These are phyloP conservation scores for Ochlodes sylvanus DNA, from an alignment of 2,888 invertebrate genomes.

Conservation along the genomic window DNA sequence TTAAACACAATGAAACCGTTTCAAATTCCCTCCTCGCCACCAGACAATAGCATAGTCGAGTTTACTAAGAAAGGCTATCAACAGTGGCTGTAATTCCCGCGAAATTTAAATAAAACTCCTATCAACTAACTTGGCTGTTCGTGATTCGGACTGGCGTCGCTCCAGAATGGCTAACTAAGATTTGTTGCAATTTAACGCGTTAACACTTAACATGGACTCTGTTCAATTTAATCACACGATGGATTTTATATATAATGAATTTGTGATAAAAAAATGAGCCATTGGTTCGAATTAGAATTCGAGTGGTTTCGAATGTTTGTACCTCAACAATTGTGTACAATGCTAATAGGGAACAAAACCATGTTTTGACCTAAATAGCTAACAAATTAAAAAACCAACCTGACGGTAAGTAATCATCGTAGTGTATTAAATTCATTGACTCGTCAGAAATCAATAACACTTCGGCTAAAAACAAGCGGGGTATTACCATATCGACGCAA, in stretches of 20 bases:
- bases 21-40: slow-evolving; percentile 25
- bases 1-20: slow-evolving; percentile 30
- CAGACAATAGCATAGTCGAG: slow-evolving; percentile 32
- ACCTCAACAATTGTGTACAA: no score
- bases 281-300: no score
- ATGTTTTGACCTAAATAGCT: no score
- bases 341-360: no score
- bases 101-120: slow-evolving; percentile 38
- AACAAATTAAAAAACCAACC: no score
- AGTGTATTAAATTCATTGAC: no score
- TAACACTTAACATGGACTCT: slow-evolving; percentile 9
- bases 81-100: slow-evolving; percentile 29
- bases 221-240: not conserved
- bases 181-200: slow-evolving; percentile 29
- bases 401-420: no score
- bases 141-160: slow-evolving; percentile 25
- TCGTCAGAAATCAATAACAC: no score
- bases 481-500: no score
- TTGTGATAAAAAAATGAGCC: not conserved
- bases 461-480: no score
- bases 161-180: slow-evolving; percentile 25
- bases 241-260: not conserved
- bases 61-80: slow-evolving; percentile 35
- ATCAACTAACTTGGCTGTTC: slow-evolving; percentile 30
- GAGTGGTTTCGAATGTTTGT: no score